Base-by-base conservation (phyloP, 2,888 invertebrate genomes). In the Drosophila barbarae region DNA sequence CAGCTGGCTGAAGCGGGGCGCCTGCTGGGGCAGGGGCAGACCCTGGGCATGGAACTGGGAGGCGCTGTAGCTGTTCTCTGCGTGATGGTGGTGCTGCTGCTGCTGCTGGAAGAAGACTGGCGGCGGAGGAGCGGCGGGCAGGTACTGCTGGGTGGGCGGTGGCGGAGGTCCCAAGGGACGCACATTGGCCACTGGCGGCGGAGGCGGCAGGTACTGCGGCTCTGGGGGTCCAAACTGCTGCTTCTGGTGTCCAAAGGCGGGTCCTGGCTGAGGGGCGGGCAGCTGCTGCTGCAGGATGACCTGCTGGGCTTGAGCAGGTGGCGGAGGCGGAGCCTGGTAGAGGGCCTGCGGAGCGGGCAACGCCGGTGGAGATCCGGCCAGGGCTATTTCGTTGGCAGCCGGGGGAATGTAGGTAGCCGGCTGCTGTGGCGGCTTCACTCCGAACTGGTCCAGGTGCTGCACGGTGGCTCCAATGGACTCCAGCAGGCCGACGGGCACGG, bases 401-500 rank as follows among this genome's bases (percentile, higher is more conserved):
- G 93, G 93, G 0, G 93, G 93, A 35, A 93, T 88, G 77, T 94
- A 94, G 0, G 92, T 88, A 0, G 91, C 90, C 0, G 90, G 90
- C 72, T 91, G 90, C 10, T 90, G 87, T 0, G 88, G 84, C 50
- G 92, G 91, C 60, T 92, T 92, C 3, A 91, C 88, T 0, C 91
- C 92, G 65, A 91, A 91, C 18, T 90, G 88, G 80, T 93, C 93
- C 73, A 93, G 92, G 18, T 93, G 92, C 49, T 92, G 91, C 0
- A 92, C 92, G 0, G 91, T 90, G 52, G 93, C 92, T 0, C 92
- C 94, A 69, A 93, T 92, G 52, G 92, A 93, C 72, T 93, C 91
- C 4, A 95, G 89, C 5, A 95, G 88, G 0, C 94, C 94, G 51
- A 92, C 90, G 0, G 95, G 94, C 0, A 95, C 93, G 0, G 94